phyloP scores from a whole-genome alignment of 2,888 invertebrate genomes.

The Anoncus sp. region DNA sequence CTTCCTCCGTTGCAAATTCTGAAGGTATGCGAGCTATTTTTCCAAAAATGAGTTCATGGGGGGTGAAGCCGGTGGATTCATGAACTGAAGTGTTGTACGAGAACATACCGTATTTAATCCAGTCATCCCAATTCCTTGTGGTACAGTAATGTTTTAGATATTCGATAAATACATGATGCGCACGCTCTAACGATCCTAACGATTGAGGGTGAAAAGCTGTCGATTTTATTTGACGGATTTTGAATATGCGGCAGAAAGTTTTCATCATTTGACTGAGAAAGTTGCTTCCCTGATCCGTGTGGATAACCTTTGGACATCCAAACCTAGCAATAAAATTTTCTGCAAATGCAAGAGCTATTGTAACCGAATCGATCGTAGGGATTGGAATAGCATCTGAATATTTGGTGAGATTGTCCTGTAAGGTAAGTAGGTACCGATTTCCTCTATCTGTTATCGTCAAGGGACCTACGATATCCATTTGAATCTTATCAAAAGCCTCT shows the following conservation, averaged over 20 bases:
- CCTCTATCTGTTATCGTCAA: slow-evolving; percentile 46
- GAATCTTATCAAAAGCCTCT: slow-evolving; percentile 59
- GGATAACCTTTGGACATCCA: slow-evolving; percentile 47
- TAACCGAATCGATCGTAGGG: not conserved
- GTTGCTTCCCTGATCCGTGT: slow-evolving; percentile 56
- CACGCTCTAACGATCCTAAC: slow-evolving; percentile 48
- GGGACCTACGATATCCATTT: slow-evolving; percentile 67
- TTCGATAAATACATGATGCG: slow-evolving; percentile 54
- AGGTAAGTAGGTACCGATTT: slow-evolving; percentile 48
- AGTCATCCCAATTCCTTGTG: slow-evolving; percentile 51
- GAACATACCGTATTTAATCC: slow-evolving; percentile 49
- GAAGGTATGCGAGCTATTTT: slow-evolving; percentile 49
- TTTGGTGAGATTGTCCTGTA: slow-evolving; percentile 57
- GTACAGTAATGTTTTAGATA: slow-evolving; percentile 46
- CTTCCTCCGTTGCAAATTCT: slow-evolving; percentile 41
- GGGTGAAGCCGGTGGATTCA: slow-evolving; percentile 52
- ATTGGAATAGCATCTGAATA: slow-evolving; percentile 57
- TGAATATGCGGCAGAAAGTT: slow-evolving; percentile 48
- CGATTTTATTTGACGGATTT: slow-evolving; percentile 53
- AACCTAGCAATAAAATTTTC: slow-evolving; percentile 53
- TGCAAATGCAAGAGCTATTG: not conserved
- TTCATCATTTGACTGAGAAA: slow-evolving; percentile 54
- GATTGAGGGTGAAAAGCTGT: slow-evolving; percentile 59
- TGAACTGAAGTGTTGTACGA: slow-evolving; percentile 57
- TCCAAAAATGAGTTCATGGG: slow-evolving; percentile 51